Conservation (phyloP, 1,140 invertebrate genomes). For the Cotesia typhae region DNA sequence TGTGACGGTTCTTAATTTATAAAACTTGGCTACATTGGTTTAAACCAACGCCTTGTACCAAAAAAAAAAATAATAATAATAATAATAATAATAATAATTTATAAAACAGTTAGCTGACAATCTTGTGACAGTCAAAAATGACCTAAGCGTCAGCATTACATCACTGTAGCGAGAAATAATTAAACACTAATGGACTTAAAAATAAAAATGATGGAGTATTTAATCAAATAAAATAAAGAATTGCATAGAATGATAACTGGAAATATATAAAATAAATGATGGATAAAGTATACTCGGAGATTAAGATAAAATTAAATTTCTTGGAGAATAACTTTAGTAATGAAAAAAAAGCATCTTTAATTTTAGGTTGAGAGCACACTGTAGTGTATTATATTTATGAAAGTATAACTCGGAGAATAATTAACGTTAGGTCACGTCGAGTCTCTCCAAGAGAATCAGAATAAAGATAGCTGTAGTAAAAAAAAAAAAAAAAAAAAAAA, state of each 20-base stretch:
- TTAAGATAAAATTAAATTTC: background rate
- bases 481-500: constrained; percentile 16
- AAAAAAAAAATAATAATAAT: too few species aligned
- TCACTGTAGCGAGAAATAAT: too few species aligned
- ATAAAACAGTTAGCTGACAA: too few species aligned
- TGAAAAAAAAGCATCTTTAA: background rate
- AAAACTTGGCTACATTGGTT: too few species aligned
- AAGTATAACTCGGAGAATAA: constrained; percentile 42
- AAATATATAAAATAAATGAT: background rate
- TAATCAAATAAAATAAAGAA: background rate
- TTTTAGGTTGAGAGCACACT: constrained; percentile 5
- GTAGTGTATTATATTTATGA: constrained; percentile 30
- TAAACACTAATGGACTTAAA: too few species aligned
- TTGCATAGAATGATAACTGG: background rate
- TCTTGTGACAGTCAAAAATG: too few species aligned
- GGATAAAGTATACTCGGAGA: background rate
- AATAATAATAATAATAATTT: too few species aligned
- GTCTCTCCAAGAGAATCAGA: constrained; percentile 1
- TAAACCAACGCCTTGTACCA: too few species aligned
- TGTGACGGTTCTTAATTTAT: too few species aligned
- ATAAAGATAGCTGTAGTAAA: constrained; percentile 16
- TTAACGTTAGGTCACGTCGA: constrained; percentile 43
- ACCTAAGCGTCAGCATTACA: too few species aligned
- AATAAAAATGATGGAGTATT: background rate
- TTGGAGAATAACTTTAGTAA: background rate